A percentile compares a stretch with the other conserved stretches of the same genome.
Evolutionary conservation across 64 coral and sea anemone species (phyloP).

Genomic region (Cladopsammia gracilis): DNA sequence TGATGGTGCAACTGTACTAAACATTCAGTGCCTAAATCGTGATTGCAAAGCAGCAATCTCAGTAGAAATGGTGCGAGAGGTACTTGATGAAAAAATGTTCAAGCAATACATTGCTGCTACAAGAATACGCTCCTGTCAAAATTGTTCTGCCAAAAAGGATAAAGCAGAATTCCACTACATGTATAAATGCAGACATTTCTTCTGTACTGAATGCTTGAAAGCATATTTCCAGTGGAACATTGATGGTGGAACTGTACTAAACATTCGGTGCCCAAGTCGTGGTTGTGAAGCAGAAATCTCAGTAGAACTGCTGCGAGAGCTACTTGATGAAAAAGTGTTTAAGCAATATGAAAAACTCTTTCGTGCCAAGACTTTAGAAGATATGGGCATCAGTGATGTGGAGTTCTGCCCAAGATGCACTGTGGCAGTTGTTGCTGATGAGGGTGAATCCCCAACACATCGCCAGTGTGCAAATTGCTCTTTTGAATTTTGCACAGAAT

Average conservation of each 20-base stretch:
- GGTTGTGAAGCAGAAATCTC: conserved; percentile 64
- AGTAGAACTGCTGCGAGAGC: conserved; percentile 72
- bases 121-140: conserved; percentile 69
- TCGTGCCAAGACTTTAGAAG: conserved; percentile 72
- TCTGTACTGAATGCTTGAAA: conserved; percentile 81
- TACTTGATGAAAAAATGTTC: conserved; percentile 63
- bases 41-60: conserved; percentile 66
- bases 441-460: conserved; percentile 78
- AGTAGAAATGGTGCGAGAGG: conserved; percentile 72
- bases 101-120: too few species aligned
- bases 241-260: conserved; percentile 75
- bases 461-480: conserved; percentile 83
- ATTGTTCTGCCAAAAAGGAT: conserved; percentile 83
- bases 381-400: conserved; percentile 73
- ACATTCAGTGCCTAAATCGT: conserved; percentile 68
- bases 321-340: conserved; percentile 66
- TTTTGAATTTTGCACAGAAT: conserved; percentile 90
- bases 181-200: conserved; percentile 80
- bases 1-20: conserved; percentile 70
- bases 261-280: conserved; percentile 69
- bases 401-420: conserved; percentile 89
- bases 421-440: conserved; percentile 74
- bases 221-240: conserved; percentile 76
- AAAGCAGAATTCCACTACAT: conserved; percentile 77
- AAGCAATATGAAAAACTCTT: conserved; percentile 80